A percentile compares a stretch with the other conserved stretches of the same genome.
Evolutionary conservation across 2,888 invertebrate genomes (phyloP).

Genomic region (Microctonus brassicae): DNA sequence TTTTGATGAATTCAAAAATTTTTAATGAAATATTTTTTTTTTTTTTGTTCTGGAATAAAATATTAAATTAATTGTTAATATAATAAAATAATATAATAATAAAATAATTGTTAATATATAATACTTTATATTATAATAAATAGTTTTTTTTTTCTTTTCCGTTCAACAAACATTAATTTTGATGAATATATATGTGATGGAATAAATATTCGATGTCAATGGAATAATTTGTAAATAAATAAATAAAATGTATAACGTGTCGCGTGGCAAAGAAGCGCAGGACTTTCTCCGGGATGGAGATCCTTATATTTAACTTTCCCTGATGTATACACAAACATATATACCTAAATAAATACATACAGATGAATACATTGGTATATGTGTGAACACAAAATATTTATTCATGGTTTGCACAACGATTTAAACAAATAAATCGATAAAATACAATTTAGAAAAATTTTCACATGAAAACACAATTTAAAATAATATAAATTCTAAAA

Average conservation of each 20-base stretch:
- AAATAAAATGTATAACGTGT: slow-evolving; percentile 33
- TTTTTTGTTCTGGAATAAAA: too few species aligned
- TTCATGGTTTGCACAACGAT: slow-evolving; percentile 21
- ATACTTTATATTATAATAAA: too few species aligned
- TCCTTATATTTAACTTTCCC: slow-evolving; percentile 61
- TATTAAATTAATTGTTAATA: too few species aligned
- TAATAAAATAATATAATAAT: too few species aligned
- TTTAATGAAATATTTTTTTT: too few species aligned
- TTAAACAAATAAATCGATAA: slow-evolving; percentile 7
- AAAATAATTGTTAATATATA: too few species aligned
- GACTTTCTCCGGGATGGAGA: slow-evolving; percentile 60
- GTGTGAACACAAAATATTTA: slow-evolving; percentile 18
- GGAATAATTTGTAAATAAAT: slow-evolving; percentile 20
- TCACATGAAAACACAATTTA: slow-evolving; percentile 6
- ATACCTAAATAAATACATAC: too few species aligned
- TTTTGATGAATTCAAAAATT: too few species aligned
- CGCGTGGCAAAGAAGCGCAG: slow-evolving; percentile 46
- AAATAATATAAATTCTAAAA: neutral
- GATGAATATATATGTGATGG: slow-evolving; percentile 6
- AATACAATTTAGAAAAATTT: slow-evolving; percentile 22
- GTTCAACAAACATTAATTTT: slow-evolving; percentile 12
- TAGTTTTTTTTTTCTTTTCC: too few species aligned
- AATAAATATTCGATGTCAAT: too few species aligned
- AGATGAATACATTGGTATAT: slow-evolving; percentile 11
- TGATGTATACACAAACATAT: slow-evolving; percentile 46